Evolutionary conservation across 64 coral and sea anemone species (phyloP), one percentile per base, ranked within the genome.

Genomic region (Actinia equina): DNA sequence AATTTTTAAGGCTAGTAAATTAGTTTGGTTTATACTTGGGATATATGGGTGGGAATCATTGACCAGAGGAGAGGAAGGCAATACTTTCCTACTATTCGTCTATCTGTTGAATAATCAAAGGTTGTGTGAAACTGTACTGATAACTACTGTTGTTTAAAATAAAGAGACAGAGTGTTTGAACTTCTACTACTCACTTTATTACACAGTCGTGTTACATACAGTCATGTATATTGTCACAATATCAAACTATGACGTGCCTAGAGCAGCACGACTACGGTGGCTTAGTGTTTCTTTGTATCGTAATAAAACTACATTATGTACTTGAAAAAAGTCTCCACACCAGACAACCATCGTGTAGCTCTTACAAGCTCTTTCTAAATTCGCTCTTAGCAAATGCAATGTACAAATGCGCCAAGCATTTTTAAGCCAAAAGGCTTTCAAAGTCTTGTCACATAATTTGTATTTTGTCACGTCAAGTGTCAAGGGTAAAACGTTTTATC

Each of bases 401-500:
- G 49, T 81, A 81, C 78, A 81, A 22, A 44, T 44, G 17, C 43
- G 42, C 43, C 43, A 49, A 81, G 49, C 17, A 81, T 81, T 81
- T 74, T 81, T 16, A 81, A 81, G 44, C 78, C 17, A 81, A 41
- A 74, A 74, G 25, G 69, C 27, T 74, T 42, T 51, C 22, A 81
- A 81, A 81, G 49, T 81, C 78, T 49, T 81, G 78, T 81, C 78
- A 10, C 45, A 52, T 81, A 81, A 52, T 81, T 81, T 52, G 19
- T 46, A n/a, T 74, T n/a, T 74, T 41, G n/a, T 81, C 78, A 81
- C 78, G 49, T 81, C 78, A 81, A 81, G 49, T 52, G 41, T 81
- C 27, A 44, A 52, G 62, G 49, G 62, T 5, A 1, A 60, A 63
- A 85, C 54, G 42, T 16, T 44, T 87, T 96, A 96, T 88, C 55